phyloP scores from a whole-genome alignment of 2,888 invertebrate genomes.

The Ornithoptera priamus region DNA sequence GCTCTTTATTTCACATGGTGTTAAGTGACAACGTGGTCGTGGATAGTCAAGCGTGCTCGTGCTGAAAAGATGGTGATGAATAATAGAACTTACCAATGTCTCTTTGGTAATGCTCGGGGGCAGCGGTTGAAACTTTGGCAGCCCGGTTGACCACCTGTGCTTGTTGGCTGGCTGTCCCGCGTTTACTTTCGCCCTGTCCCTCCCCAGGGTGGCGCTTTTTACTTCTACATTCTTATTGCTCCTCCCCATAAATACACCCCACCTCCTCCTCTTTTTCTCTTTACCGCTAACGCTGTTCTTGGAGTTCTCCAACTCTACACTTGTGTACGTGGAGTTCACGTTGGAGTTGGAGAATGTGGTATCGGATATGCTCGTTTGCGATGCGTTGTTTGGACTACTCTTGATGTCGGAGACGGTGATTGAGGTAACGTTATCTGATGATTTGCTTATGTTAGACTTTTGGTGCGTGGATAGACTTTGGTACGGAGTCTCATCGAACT shows the following conservation, averaged over 20 bases:
- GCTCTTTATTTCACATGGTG: no score
- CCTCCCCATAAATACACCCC: constrained; percentile 85
- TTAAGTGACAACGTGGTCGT: no score
- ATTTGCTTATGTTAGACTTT: constrained; percentile 56
- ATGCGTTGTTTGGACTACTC: constrained; percentile 40
- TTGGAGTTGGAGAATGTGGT: constrained; percentile 55
- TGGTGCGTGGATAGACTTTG: constrained; percentile 68
- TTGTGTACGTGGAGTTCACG: constrained; percentile 56
- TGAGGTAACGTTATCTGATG: constrained; percentile 65
- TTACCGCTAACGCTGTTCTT: constrained; percentile 65
- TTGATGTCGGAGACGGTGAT: constrained; percentile 55
- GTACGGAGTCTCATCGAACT: constrained; percentile 70
- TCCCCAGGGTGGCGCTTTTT: constrained; percentile 85
- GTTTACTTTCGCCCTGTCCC: constrained; percentile 80
- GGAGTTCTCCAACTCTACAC: constrained; percentile 50
- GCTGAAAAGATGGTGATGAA: no score
- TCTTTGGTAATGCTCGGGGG: constrained; percentile 89
- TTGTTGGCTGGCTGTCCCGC: constrained; percentile 68
- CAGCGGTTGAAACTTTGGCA: constrained; percentile 84
- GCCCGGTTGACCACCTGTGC: constrained; percentile 84
- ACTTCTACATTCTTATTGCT: constrained; percentile 78
- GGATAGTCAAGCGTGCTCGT: no score
- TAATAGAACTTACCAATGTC: constrained; percentile 81
- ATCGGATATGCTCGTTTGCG: constrained; percentile 44
- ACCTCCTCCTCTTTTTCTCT: constrained; percentile 82